Percentiles rank a stretch among this genome's conserved stretches.
Evolutionary conservation across 2,888 invertebrate species (phyloP).

Genomic region (Oeneis ivallda): DNA sequence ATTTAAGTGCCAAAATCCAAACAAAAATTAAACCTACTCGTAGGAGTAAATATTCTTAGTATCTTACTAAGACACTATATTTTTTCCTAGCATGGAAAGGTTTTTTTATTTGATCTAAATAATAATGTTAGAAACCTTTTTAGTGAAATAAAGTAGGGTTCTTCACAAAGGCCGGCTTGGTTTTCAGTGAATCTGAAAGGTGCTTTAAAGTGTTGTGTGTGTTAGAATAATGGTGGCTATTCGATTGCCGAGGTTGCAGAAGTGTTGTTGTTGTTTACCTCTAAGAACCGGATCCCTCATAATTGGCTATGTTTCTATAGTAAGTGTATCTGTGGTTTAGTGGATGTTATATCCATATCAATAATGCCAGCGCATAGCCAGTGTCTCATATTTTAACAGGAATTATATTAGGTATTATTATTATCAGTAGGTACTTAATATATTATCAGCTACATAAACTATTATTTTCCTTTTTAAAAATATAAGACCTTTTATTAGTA

Average conservation of each 20-base stretch:
- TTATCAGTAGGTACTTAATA: no score
- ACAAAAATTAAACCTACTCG: neutral
- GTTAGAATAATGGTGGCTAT: slow-evolving; percentile 45
- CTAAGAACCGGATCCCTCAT: slow-evolving; percentile 60
- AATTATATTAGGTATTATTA: no score
- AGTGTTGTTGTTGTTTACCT: slow-evolving; percentile 65
- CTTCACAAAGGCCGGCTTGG: neutral
- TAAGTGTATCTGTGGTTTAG: slow-evolving; percentile 48
- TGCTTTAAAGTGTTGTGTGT: slow-evolving; percentile 11
- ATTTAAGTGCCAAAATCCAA: no score
- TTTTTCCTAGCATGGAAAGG: neutral
- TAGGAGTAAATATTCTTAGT: no score
- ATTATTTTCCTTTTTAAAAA: no score
- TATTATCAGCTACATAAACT: no score
- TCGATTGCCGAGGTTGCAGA: slow-evolving; percentile 54
- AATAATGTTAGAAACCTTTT: neutral
- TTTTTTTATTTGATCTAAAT: neutral
- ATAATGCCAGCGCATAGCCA: no score
- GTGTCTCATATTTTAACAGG: no score
- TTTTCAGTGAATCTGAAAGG: neutral
- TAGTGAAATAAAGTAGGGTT: slow-evolving; percentile 7
- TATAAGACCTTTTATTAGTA: no score
- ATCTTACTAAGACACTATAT: no score
- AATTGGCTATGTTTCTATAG: slow-evolving; percentile 69
- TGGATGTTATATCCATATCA: neutral